These are phyloP conservation scores for Hippopotamyrus pictus DNA, from an alignment of 2,797 vertebrate genomes.

Conservation along the genomic window DNA sequence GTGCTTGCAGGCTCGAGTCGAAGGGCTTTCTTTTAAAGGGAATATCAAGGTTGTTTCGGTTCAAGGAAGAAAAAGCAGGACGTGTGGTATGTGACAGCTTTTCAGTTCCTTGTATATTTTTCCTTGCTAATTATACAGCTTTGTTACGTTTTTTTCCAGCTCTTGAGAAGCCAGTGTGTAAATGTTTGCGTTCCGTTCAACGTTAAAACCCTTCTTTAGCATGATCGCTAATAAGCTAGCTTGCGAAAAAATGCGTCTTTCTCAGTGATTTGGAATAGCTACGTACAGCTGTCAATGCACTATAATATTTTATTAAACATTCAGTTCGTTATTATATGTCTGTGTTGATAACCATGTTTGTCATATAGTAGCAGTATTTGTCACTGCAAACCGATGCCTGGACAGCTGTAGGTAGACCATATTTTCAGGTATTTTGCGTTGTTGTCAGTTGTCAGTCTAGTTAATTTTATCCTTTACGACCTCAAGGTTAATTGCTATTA, in stretches of 20 bases:
- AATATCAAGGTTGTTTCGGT: conserved; percentile 42
- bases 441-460: neutral
- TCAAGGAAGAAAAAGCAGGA: conserved; percentile 24
- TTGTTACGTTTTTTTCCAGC: neutral
- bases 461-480: neutral
- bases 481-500: neutral
- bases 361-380: neutral
- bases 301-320: conserved; percentile 24
- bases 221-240: neutral
- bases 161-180: neutral
- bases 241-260: neutral
- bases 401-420: neutral
- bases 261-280: neutral
- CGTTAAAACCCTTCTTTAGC: conserved; percentile 33
- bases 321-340: neutral
- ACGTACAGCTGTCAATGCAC: neutral
- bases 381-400: neutral
- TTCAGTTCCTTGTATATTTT: neutral
- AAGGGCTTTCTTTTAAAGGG: conserved; percentile 35
- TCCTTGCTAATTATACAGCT: neutral
- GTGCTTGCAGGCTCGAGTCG: conserved; percentile 2
- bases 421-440: neutral
- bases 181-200: neutral
- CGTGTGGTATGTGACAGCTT: conserved; percentile 22
- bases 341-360: neutral